Conservation (phyloP, 2,797 vertebrate species). For the Hylomyscus alleni region DNA sequence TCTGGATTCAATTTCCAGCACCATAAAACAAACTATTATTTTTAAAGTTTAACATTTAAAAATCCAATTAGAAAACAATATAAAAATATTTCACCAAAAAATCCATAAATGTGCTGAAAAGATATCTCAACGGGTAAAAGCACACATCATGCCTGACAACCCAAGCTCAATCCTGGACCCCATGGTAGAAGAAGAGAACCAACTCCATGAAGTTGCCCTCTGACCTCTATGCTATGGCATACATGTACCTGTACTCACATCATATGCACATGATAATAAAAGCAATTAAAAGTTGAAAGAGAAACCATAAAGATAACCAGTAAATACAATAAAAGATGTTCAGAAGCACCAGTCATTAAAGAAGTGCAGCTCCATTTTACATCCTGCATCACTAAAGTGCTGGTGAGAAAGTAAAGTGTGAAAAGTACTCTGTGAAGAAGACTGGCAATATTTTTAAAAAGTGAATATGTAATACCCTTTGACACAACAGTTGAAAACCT, state of each 20-base stretch:
- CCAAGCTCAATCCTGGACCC: neutral
- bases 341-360: neutral
- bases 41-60: neutral
- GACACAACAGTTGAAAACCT: neutral
- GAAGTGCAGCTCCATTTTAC: neutral
- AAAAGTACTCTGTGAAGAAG: neutral
- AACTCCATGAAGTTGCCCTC: neutral
- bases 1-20: neutral
- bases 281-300: neutral
- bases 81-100: neutral
- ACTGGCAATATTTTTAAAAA: neutral
- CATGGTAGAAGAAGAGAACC: neutral
- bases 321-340: no score
- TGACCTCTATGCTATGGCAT: neutral
- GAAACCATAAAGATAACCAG: neutral
- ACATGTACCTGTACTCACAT: neutral
- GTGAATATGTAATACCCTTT: neutral
- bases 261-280: neutral
- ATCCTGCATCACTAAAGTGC: neutral
- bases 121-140: neutral
- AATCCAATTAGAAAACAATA: neutral
- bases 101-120: neutral
- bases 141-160: neutral
- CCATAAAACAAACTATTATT: neutral
- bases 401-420: neutral